Evolutionary conservation across 1,140 invertebrate species (phyloP), one percentile per base, ranked within the genome.

Genomic region (Pseudomyrmex gracilis): DNA sequence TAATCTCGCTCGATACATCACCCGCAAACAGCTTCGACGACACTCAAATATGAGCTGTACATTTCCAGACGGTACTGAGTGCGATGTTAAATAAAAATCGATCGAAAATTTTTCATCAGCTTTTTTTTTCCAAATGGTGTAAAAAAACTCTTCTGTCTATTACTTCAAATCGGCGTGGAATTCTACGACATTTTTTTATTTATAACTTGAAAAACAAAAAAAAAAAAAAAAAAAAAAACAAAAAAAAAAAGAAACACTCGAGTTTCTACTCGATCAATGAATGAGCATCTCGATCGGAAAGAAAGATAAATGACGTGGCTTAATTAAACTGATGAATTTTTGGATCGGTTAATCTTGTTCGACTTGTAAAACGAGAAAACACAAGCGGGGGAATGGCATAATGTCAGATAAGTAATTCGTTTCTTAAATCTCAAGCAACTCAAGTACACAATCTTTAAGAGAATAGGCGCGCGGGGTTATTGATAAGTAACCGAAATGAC

Each of bases 1-100:
- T 86, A 87, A 86, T 87, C 82, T 73, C 76, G 88, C 67, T 83
- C 77, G 51, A 88, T 88, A 88, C 63, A 74, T 24, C 34, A 22
- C 58, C 55, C 68, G 24, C 45, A 84, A 68, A 77, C 67, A 88
- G 57, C 17, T 83, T 73, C 71, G 43, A 49, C 67, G 58, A 43
- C 68, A 17, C n/a, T n/a, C n/a, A 77, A 83, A 64, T 64, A 66
- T 43, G 55, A 77, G 43, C 53, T 13, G 17, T 51, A 13, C 10
- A 13, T 12, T 51, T 13, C 49, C 34, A 34, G 34, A 34, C 34
- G 34, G 34, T 7, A 34, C 34, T 34, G 34, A 34, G 34, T 34
- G 34, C 34, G 34, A 34, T 34, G 7, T 34, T 34, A 34, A 34
- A 34, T 34, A 34, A 34, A 34, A 34, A 34, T 34, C 5, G 3